A percentile compares a stretch with the other conserved stretches of the same genome.
Evolutionary conservation across 2,797 vertebrate genomes (phyloP).

Genomic region (Lycodopsis pacificus): DNA sequence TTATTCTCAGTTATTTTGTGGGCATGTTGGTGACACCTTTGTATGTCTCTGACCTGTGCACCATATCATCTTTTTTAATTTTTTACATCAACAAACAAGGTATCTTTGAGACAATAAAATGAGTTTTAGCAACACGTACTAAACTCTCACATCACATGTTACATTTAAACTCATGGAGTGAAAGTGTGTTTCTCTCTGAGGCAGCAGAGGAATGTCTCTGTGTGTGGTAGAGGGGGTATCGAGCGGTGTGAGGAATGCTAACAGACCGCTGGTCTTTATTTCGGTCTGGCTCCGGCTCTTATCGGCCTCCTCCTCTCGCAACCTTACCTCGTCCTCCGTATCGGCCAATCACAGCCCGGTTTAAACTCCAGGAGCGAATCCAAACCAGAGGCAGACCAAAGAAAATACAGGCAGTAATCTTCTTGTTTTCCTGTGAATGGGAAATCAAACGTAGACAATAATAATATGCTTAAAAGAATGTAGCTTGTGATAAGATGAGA

Average conservation of each 20-base stretch:
- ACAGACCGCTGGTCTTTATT: slow-evolving; percentile 74
- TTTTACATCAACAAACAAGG: neutral
- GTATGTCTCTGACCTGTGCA: neutral
- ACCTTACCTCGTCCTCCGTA: slow-evolving; percentile 9
- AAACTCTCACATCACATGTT: neutral
- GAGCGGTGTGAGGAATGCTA: slow-evolving; percentile 79
- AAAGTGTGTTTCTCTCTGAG: slow-evolving; percentile 20
- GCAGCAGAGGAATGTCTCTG: slow-evolving; percentile 50
- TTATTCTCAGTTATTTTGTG: slow-evolving; percentile 25
- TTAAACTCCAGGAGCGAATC: slow-evolving; percentile 40
- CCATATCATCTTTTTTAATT: neutral
- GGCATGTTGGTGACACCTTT: slow-evolving; percentile 50
- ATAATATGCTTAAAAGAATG: slow-evolving; percentile 63
- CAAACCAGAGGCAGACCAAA: neutral
- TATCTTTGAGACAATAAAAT: neutral
- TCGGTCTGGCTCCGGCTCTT: slow-evolving; percentile 83
- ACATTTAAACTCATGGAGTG: neutral
- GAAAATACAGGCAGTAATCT: neutral
- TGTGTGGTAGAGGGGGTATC: slow-evolving; percentile 63
- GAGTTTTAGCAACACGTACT: neutral
- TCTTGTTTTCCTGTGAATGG: slow-evolving; percentile 37
- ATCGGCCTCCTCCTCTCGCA: slow-evolving; percentile 77
- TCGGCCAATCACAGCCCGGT: slow-evolving; percentile 50
- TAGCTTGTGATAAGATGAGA: slow-evolving; percentile 58
- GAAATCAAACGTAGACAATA: slow-evolving; percentile 60